phyloP scores from a whole-genome alignment of 92 coral and sea anemone species.

The Siderastrea radians region DNA sequence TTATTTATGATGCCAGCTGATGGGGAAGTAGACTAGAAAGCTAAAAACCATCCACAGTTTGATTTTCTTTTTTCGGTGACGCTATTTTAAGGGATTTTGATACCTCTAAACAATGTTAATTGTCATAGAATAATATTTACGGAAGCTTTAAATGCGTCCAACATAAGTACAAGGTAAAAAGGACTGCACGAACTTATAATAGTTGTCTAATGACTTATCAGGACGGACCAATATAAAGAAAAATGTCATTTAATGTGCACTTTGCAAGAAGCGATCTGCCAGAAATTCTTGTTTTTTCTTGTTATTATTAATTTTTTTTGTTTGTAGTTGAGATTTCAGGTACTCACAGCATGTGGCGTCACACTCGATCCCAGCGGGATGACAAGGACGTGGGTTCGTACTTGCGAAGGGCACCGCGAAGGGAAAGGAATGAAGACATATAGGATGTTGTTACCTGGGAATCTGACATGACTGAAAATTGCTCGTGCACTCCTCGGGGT shows the following conservation, averaged over 20 bases:
- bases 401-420: no score
- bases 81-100: constrained; percentile 1
- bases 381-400: neutral
- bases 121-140: neutral
- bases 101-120: neutral
- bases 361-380: neutral
- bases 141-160: no score
- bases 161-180: no score
- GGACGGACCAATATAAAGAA: neutral
- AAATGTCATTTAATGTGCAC: neutral
- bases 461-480: no score
- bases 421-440: no score
- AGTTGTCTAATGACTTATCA: neutral
- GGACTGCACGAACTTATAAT: no score
- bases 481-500: no score
- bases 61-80: neutral
- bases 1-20: no score
- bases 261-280: no score
- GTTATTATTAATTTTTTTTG: neutral
- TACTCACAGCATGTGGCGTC: neutral
- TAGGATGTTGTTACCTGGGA: no score
- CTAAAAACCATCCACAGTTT: no score
- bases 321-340: neutral
- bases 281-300: neutral
- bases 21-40: no score